Conservation (phyloP, 2,888 invertebrate species). For the Gastrophysa polygoni region DNA sequence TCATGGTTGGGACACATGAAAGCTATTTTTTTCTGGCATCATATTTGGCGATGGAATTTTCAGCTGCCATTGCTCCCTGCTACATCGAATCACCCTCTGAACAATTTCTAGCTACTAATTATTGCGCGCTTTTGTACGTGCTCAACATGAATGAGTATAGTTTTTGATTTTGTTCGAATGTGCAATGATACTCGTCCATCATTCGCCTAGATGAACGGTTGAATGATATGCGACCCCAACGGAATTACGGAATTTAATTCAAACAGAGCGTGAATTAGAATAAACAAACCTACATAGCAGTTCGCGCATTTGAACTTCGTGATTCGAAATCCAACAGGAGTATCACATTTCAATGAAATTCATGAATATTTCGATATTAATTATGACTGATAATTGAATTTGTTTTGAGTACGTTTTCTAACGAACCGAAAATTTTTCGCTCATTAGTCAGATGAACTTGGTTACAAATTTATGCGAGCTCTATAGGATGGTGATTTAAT, state of each 20-base stretch:
- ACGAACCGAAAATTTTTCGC: neutral
- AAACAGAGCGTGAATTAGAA: constrained; percentile 12
- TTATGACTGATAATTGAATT: too few species aligned
- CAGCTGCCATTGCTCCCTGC: too few species aligned
- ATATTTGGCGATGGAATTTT: too few species aligned
- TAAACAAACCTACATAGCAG: constrained; percentile 11
- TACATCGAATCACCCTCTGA: too few species aligned
- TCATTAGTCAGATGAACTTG: neutral
- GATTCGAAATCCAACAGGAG: constrained; percentile 8
- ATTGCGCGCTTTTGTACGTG: too few species aligned
- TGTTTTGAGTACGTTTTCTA: too few species aligned
- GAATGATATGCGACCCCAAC: neutral
- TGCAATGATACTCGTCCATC: neutral
- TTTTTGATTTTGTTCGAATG: neutral
- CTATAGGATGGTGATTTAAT: too few species aligned
- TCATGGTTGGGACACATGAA: too few species aligned
- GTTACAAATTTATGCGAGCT: too few species aligned
- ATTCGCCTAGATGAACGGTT: neutral
- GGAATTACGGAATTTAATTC: constrained; percentile 8
- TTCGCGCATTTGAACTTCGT: constrained; percentile 14
- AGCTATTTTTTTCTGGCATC: too few species aligned
- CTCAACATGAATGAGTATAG: neutral
- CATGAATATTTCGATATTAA: constrained; percentile 9
- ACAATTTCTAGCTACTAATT: too few species aligned
- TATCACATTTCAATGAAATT: constrained; percentile 8